Base-by-base conservation (phyloP, 2,888 invertebrate species). In the Malacosoma neustria region DNA sequence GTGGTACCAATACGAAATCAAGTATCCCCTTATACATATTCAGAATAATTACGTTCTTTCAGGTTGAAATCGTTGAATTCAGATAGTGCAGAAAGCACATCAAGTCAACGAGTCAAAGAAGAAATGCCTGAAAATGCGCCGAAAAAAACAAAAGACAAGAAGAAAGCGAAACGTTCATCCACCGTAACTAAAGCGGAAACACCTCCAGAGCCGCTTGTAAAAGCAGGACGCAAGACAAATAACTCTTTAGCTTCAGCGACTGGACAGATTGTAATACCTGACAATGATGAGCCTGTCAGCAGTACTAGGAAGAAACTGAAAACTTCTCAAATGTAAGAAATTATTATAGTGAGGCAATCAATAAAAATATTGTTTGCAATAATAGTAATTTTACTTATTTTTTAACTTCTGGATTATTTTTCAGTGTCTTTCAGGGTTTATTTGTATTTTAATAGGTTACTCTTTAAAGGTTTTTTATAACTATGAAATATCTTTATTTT, bases 191-290 rank as follows among this genome's bases (percentile, higher is more conserved):
- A 81, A 57, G 74, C 72, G 32, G 81, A 79, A 50, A 80, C 73
- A 3, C 76, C 74, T 7, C 77, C 81, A 52, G 74, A 72, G 13
- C 69, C 65, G 1, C 74, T 74, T 0, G 58, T 77, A 11, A 80
- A 77, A 48, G 81, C 87, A 2, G 94, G 95, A 37, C 87, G 95
- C 41, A 94, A 95, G 73, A 95, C 95, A 6, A 95, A 95, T 63
- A 95, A 95, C 72, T 95, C 95, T 1, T 81, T 95, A 34, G 92
- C 95, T 1, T 93, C 93, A 7, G 92, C 93, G 35, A 93, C 94
- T 2, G 95, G 94, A 14, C 93, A 94, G 66, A 93, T 95, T 46
- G 88, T 94, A 39, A 93, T 95, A 67, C 92, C 76, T 12, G 87
- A 84, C 49, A 75, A 67, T 48, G 76, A 72, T 34, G 85, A 82